Base-by-base conservation (phyloP, 2,888 invertebrate species). In the Capitulum mitella region DNA sequence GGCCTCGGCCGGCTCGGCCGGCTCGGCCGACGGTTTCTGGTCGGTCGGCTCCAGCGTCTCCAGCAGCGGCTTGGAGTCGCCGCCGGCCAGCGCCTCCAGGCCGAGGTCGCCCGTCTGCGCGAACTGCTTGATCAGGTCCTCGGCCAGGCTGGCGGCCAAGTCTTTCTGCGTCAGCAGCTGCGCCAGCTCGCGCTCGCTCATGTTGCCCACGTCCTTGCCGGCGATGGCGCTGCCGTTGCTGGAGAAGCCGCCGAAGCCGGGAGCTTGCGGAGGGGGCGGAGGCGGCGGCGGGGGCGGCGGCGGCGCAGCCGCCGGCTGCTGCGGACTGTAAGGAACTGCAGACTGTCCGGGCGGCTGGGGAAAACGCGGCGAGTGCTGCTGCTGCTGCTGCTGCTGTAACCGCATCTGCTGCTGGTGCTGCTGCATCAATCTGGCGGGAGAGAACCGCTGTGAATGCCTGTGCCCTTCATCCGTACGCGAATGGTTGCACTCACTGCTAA, bases 101-200 rank as follows among this genome's bases (percentile, higher is more conserved):
- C 79, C 81, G 46, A 81, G 79, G 37, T 82, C 82, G 19, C 81
- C 82, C 32, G 80, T 81, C 79, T 82, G 92, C 22, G 91, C 91
- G 80, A 95, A 93, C 83, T 94, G 92, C 85, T 94, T 93, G 79
- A 96, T 87, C 80, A 96, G 87, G 86, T 96, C 94, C 86, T 96
- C 96, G 74, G 95, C 93, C 81, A 95, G 88, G 61, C 93, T 92
- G 80, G 93, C 92, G 0, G 91, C 89, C 78, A 91, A 88, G 84
- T 92, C 92, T 83, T 91, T 92, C 82, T 92, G 91, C 1, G 91
- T 90, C n/a, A 93, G 86, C 64, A 92, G 86, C 80, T 91, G 91
- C 82, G 91, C 91, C 58, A 92, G 85, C 83, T 92, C 70, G 10
- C 79, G 40, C 80, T 80, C 74, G 80, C 79, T 77, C 80, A 79